Percentiles rank a stretch among this genome's conserved stretches.
These are phyloP conservation scores for Phyllotis vaccarum DNA, from an alignment of 2,797 vertebrate species.

Conservation along the genomic window DNA sequence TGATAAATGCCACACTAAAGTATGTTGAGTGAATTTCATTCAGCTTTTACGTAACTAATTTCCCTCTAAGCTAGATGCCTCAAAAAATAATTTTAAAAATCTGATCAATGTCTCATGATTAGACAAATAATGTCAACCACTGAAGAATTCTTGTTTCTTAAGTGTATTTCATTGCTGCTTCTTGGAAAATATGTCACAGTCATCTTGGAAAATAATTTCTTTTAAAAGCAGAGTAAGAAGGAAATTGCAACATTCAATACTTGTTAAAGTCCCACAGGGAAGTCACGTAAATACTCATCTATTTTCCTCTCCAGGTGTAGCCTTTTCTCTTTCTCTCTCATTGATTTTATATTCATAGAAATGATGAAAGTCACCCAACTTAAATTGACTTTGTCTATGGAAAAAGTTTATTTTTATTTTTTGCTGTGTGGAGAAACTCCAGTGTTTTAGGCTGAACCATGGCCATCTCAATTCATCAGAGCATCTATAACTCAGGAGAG, in stretches of 20 bases:
- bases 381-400: slow-evolving; percentile 78
- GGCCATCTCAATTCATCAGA: slow-evolving; percentile 77
- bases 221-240: slow-evolving; percentile 2
- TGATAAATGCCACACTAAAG: not conserved
- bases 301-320: slow-evolving; percentile 15
- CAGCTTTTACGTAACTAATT: not conserved
- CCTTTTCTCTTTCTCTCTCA: not conserved
- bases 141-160: slow-evolving; percentile 55
- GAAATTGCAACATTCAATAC: slow-evolving; percentile 19
- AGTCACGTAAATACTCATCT: slow-evolving; percentile 47
- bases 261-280: slow-evolving; percentile 47
- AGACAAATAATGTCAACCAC: slow-evolving; percentile 17
- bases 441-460: slow-evolving; percentile 59
- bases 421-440: slow-evolving; percentile 55
- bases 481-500: slow-evolving; percentile 78
- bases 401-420: slow-evolving; percentile 70
- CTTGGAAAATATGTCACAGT: slow-evolving; percentile 57
- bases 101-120: slow-evolving; percentile 19
- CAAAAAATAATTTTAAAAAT: not conserved
- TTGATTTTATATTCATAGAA: slow-evolving; percentile 71
- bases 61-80: slow-evolving; percentile 1
- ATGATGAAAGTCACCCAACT: slow-evolving; percentile 71
- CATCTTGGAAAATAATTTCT: slow-evolving; percentile 59
- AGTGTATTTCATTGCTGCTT: slow-evolving; percentile 15
- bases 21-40: not conserved